A percentile compares a stretch with the other conserved stretches of the same genome.
Conservation (phyloP, 2,888 invertebrate genomes). For the Ectemnius cavifrons region DNA sequence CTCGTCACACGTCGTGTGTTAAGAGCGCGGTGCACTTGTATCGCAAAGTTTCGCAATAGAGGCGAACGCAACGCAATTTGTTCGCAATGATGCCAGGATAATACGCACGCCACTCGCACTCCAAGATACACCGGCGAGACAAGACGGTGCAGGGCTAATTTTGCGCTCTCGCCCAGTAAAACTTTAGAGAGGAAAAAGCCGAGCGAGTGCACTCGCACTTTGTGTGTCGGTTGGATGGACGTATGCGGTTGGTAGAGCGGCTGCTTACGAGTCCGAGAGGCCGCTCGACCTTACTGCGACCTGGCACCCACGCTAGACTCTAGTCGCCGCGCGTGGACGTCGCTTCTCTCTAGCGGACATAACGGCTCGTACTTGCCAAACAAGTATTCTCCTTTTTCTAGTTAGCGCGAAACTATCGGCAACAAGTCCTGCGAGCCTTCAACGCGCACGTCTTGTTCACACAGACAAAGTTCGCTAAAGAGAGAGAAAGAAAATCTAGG, state of each 20-base stretch:
- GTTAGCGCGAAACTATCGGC: neutral
- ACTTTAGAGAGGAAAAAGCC: neutral
- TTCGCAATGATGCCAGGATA: no score
- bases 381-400: slow-evolving; percentile 6
- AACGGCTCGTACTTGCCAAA: slow-evolving; percentile 34
- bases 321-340: slow-evolving; percentile 27
- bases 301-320: slow-evolving; percentile 45
- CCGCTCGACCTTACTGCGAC: slow-evolving; percentile 24
- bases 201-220: neutral
- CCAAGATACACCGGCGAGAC: neutral
- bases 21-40: no score
- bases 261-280: slow-evolving; percentile 1
- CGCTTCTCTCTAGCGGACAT: slow-evolving; percentile 39
- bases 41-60: no score
- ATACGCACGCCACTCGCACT: neutral
- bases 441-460: no score
- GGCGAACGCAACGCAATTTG: no score
- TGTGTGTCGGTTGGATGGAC: neutral
- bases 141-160: slow-evolving; percentile 1
- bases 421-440: no score
- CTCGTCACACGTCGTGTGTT: no score
- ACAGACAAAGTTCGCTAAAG: no score
- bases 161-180: neutral
- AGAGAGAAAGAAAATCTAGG: no score
- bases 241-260: neutral